A percentile compares a stretch with the other conserved stretches of the same genome.
These are phyloP conservation scores for Calcarius lapponicus DNA, from an alignment of 2,797 vertebrate species.

Conservation along the genomic window DNA sequence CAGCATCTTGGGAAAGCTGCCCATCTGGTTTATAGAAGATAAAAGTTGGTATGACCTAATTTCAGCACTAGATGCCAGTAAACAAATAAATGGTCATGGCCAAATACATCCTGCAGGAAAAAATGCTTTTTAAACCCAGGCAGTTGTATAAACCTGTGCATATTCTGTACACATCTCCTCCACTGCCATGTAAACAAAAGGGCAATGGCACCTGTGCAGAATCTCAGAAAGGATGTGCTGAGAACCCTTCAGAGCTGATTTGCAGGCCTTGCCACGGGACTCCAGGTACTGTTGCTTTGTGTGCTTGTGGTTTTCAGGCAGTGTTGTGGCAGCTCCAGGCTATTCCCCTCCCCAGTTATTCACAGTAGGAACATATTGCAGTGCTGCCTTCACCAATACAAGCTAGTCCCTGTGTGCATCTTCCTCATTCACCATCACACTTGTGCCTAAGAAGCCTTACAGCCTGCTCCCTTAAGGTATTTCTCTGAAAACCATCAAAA, in stretches of 20 bases:
- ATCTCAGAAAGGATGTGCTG: not conserved
- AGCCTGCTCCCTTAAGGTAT: not conserved
- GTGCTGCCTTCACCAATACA: not conserved
- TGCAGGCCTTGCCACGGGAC: not conserved
- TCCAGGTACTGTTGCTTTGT: not conserved
- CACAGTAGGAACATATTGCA: fast-evolving
- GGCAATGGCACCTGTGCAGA: not conserved
- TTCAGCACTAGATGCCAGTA: not conserved
- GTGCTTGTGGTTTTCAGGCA: not conserved
- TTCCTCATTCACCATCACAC: not conserved
- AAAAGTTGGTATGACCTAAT: not conserved
- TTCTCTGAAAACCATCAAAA: not conserved
- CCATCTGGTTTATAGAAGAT: not conserved
- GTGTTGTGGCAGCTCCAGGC: not conserved
- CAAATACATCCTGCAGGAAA: not conserved
- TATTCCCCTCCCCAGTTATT: not conserved
- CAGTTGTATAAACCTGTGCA: not conserved
- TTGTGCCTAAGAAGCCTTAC: not conserved
- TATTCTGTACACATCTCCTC: not conserved
- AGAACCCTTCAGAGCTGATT: not conserved
- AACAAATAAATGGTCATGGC: not conserved
- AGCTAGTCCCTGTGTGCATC: fast-evolving
- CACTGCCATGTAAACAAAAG: not conserved
- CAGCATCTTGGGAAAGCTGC: not conserved
- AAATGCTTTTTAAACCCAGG: not conserved